Evolutionary conservation across 2,888 invertebrate genomes (phyloP).

Genomic region (Augochlorella aurata): DNA sequence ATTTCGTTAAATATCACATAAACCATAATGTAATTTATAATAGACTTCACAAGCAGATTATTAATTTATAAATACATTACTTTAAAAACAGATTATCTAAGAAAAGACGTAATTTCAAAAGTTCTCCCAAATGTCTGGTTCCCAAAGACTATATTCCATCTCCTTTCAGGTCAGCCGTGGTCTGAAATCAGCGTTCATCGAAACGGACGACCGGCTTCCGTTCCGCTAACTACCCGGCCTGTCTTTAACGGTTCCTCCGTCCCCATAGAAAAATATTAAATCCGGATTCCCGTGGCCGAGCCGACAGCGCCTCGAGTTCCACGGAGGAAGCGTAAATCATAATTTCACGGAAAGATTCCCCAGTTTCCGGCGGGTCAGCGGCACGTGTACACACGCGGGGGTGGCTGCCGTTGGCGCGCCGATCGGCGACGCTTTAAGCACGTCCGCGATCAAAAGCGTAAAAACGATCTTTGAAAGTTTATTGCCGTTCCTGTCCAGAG

Average conservation of each 20-base stretch:
- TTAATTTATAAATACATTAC: too few species aligned
- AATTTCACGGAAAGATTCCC: slow-evolving; percentile 33
- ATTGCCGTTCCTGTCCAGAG: slow-evolving; percentile 27
- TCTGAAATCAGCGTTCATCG: slow-evolving; percentile 3
- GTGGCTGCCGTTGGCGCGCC: not conserved
- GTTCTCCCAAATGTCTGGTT: not conserved
- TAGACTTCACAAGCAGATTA: too few species aligned
- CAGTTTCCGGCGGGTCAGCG: not conserved
- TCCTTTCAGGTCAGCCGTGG: not conserved
- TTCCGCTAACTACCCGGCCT: slow-evolving; percentile 10
- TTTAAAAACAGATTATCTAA: too few species aligned
- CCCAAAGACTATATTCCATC: not conserved
- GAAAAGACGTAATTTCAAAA: not conserved
- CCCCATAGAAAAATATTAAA: slow-evolving; percentile 23
- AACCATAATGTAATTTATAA: too few species aligned
- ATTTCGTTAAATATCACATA: too few species aligned
- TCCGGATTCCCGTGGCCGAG: slow-evolving; percentile 13
- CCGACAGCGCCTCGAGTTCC: not conserved
- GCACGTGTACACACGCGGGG: slow-evolving; percentile 11
- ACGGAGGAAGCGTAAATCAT: slow-evolving; percentile 43
- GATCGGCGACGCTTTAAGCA: slow-evolving; percentile 24
- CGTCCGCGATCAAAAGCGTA: slow-evolving; percentile 35
- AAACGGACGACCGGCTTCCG: not conserved
- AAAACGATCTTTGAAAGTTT: slow-evolving; percentile 54
- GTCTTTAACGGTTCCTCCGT: not conserved